Percentiles rank a stretch among this genome's conserved stretches.
phyloP scores from a whole-genome alignment of 2,888 invertebrate genomes.

The Alloplasta piceator region DNA sequence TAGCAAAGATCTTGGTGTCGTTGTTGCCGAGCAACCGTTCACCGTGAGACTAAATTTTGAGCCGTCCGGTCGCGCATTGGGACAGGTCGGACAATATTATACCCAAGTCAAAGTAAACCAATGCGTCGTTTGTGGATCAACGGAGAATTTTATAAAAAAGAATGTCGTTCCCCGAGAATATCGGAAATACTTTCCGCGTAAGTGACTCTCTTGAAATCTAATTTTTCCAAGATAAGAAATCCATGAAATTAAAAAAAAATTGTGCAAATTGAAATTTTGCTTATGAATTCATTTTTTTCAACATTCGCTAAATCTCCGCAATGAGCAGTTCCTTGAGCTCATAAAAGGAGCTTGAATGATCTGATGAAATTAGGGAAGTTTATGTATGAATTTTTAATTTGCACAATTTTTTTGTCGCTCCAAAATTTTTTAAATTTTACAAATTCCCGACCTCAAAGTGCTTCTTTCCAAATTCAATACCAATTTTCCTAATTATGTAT shows the following conservation, averaged over 20 bases:
- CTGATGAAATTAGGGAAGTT: no score
- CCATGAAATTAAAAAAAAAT: background rate
- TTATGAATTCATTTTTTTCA: conserved; percentile 68
- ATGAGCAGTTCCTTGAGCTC: no score
- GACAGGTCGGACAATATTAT: conserved; percentile 90
- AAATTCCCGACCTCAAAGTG: no score
- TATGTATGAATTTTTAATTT: no score
- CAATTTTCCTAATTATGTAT: no score
- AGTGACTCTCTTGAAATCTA: conserved; percentile 58
- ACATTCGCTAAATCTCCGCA: no score
- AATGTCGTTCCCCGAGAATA: conserved; percentile 94
- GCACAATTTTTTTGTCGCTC: no score
- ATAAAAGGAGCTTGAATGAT: no score
- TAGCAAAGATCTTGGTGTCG: conserved; percentile 82
- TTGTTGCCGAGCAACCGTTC: conserved; percentile 85
- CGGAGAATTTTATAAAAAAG: conserved; percentile 89
- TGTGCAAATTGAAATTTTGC: background rate
- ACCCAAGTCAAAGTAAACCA: conserved; percentile 88
- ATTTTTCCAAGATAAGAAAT: background rate
- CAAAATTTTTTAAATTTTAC: no score
- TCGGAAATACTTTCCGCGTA: conserved; percentile 89
- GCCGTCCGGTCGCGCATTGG: conserved; percentile 89
- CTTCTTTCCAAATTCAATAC: no score
- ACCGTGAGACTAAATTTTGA: conserved; percentile 91
- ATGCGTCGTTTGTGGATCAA: conserved; percentile 91